Evolutionary conservation across 2,797 vertebrate genomes (phyloP).

Genomic region (Podarcis lilfordi): DNA sequence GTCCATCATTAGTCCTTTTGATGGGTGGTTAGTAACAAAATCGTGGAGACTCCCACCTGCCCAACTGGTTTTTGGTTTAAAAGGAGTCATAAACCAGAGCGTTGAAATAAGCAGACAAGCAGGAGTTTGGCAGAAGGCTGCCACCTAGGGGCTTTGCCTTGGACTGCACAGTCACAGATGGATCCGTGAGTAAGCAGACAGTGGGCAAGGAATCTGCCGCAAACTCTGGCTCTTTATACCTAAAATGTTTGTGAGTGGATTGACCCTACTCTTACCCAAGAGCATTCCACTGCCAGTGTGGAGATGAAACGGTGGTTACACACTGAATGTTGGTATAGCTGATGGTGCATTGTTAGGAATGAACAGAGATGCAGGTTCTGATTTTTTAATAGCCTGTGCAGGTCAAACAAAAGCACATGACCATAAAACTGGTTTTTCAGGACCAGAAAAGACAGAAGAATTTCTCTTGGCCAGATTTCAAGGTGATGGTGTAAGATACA

Average conservation of each 20-base stretch:
- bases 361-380: neutral
- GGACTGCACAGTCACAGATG: neutral
- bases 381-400: neutral
- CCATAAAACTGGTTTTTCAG: constrained; percentile 68
- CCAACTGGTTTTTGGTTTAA: neutral
- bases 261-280: neutral
- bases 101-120: neutral
- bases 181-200: neutral
- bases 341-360: neutral
- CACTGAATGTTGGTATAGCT: neutral
- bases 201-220: too few relatives aligned
- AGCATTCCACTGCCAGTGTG: neutral
- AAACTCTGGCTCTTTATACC: neutral
- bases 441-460: constrained; percentile 92
- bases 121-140: neutral
- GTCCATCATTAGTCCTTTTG: neutral
- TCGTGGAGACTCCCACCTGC: neutral
- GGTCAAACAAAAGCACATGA: neutral
- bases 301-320: neutral
- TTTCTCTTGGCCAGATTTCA: constrained; percentile 92
- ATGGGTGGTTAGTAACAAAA: neutral
- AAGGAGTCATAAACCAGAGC: neutral
- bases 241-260: neutral
- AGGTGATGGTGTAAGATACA: constrained; percentile 94
- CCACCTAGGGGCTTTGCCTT: neutral